Percentiles rank a stretch among this genome's conserved stretches.
Evolutionary conservation across 2,888 invertebrate species (phyloP).

Genomic region (Mesorhabditis spiculigera): DNA sequence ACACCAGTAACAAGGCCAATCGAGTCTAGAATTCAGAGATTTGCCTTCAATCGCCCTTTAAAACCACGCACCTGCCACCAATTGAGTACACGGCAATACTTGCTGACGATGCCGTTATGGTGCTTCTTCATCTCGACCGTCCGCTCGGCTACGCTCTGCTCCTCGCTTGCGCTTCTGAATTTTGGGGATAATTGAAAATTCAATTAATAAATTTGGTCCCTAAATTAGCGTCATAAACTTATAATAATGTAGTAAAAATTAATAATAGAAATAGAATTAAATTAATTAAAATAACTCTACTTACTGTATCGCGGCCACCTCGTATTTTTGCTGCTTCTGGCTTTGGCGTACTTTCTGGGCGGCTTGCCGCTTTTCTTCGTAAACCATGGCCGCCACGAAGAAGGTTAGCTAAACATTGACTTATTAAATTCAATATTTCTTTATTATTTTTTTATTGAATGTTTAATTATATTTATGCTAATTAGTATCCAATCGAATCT

Average conservation of each 20-base stretch:
- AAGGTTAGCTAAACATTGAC: constrained; percentile 42
- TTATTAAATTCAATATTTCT: no score
- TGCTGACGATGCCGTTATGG: constrained; percentile 36
- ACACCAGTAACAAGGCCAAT: constrained; percentile 21
- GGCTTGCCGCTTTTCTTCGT: constrained; percentile 30
- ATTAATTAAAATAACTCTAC: no score
- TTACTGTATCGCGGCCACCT: no score
- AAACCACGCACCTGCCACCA: constrained; percentile 20
- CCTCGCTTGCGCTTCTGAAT: neutral
- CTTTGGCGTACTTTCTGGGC: neutral
- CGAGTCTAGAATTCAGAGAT: constrained; percentile 19
- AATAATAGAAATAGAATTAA: neutral
- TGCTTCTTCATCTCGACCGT: constrained; percentile 7
- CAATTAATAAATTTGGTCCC: neutral
- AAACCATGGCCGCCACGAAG: constrained; percentile 43
- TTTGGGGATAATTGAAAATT: neutral
- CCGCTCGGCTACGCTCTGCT: neutral
- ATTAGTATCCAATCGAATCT: no score
- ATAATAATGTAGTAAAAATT: neutral
- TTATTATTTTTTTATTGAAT: no score
- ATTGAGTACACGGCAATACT: constrained; percentile 34
- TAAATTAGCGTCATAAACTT: neutral
- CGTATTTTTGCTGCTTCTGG: no score
- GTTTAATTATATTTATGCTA: no score
- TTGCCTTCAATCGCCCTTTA: neutral